Base-by-base conservation (phyloP, 2,888 invertebrate genomes). In the Sarcophaga caerulescens region DNA sequence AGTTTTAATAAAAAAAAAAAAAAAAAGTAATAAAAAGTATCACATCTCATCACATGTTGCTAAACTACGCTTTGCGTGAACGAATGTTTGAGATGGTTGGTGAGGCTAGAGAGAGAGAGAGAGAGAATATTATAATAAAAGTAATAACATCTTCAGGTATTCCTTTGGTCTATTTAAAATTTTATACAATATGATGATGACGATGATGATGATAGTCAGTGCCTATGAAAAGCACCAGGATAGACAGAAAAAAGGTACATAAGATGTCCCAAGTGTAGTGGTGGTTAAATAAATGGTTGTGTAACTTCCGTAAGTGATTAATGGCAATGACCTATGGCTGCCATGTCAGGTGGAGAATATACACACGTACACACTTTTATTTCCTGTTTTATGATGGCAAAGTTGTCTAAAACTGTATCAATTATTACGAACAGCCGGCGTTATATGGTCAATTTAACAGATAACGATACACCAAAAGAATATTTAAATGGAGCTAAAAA, bases 241-340 rank as follows among this genome's bases (percentile, higher is more conserved):
- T 35, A 35, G 35, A 35, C 35, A 35, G 35, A 8, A 35, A 35
- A 35, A 35, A 35, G 35, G 35, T 35, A 35, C 35, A 60, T 59
- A 60, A 60, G 14, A 52, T 60, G 44, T 60, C 71, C 71, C 71
- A 59, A 44, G 44, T 59, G 76, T 66, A 25, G 57, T 10, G 14
- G 14, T 76, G n/a, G n/a, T 52, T 35, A 65, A 75, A 21, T 35
- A 52, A 66, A 44, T 66, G 44, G 21, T 12, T 21, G 57, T 75
- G 47, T 68, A 59, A 68, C 17, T 76, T 21, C 14, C 44, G 17
- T 66, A 68, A 68, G 76, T 76, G 76, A 76, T 76, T 76, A 59
- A 76, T 68, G 66, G 76, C 44, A 76, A 57, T 76, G 57, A 66
- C 23, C 57, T 57, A 35, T 60, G 62, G 19, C 21, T 14, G 47